phyloP scores from a whole-genome alignment of 2,888 invertebrate species.

The Imbricaverruca yamaguchii region DNA sequence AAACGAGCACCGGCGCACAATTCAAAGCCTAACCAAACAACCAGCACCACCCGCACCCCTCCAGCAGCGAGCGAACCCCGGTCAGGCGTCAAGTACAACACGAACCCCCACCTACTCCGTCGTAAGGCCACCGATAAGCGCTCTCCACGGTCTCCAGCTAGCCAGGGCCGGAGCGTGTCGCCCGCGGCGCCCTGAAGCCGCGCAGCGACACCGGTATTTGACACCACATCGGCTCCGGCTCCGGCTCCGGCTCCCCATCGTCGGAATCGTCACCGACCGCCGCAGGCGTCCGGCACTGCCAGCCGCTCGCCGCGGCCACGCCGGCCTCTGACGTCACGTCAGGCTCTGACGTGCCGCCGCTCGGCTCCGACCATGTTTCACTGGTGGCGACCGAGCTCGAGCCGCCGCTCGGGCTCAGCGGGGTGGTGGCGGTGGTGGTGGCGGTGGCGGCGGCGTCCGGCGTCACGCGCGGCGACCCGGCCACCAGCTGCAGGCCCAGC shows the following conservation, averaged over 20 bases:
- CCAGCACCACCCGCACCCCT: no score
- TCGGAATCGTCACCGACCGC: no score
- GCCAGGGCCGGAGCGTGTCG: not conserved
- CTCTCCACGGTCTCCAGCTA: not conserved
- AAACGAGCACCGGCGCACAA: no score
- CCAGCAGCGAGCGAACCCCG: no score
- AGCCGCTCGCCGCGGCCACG: not conserved
- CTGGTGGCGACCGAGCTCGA: not conserved
- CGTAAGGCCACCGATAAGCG: no score
- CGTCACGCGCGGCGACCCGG: not conserved
- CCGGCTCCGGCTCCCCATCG: not conserved
- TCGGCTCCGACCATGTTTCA: not conserved
- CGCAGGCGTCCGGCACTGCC: no score
- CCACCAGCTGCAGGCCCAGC: not conserved
- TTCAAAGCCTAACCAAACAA: no score
- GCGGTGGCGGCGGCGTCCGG: not conserved
- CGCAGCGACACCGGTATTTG: constrained; percentile 2
- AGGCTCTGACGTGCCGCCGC: not conserved
- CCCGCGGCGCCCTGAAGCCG: not conserved
- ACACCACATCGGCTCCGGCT: constrained; percentile 5
- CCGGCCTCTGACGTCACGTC: not conserved
- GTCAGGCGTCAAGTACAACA: no score
- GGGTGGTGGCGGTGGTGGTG: not conserved
- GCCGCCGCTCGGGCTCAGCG: not conserved
- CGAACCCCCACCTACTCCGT: no score